Base-by-base conservation (phyloP, 2,888 invertebrate species). In the Diarsia dahlii region DNA sequence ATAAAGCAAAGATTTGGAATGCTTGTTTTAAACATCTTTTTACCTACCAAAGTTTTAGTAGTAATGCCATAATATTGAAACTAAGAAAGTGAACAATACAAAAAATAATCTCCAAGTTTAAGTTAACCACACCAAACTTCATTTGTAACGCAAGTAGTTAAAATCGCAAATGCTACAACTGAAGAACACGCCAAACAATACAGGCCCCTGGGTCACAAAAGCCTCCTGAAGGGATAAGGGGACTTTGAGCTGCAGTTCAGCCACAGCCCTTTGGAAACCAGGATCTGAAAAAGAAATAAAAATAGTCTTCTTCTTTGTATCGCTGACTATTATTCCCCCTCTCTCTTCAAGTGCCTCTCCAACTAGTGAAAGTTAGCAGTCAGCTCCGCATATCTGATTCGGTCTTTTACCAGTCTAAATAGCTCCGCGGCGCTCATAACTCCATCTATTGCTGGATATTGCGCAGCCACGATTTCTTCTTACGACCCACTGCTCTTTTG, bases 91-190 rank as follows among this genome's bases (percentile, higher is more conserved):
- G 2, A 2, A 20, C n/a, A n/a, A 6, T 9, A 48, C 1, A 48
- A 20, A 9, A 50, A n/a, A 39, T 5, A 39, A 39, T 48, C 13
- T 50, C 9, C 13, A 66, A 15, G 28, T 34, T 50, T 1, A 66
- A 66, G 28, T 48, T 8, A 23, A 64, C 45, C 45, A n/a, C 39
- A 8, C 2, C 2, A 68, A 23, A 13, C 15, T 28, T 3, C 23
- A 23, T 39, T 71, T 15, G 2, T 3, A 3, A 69, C 13, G 12
- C 18, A 60, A 23, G 0, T 50, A 34, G 10, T 12, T 12, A 65
- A 90, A 91, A 77, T 90, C 87, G 71, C 92, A 93, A 58, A 93
- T 87, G 46, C 80, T 89, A 34, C 86, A 74, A 62, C 91, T 89
- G 23, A 92, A 83, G 68, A 87, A 92, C 0, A 81, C 82, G 0